Base-by-base conservation (phyloP, 2,113 vertebrate species). In the Jaculus jaculus region DNA sequence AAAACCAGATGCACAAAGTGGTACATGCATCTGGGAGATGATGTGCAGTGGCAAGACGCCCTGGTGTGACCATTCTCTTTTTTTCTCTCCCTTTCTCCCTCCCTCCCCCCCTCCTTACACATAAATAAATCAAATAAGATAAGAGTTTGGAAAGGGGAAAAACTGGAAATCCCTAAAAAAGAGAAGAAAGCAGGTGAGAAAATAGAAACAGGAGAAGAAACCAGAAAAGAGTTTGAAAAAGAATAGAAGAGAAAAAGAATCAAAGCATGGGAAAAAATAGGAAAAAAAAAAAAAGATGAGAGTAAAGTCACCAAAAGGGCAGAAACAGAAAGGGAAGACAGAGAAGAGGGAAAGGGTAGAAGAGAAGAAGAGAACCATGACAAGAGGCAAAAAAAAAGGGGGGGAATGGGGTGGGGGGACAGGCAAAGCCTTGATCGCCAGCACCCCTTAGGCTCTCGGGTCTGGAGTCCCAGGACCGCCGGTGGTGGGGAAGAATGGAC, bases 401-500 rank as follows among this genome's bases (percentile, higher is more conserved):
- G 37, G 12, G 16, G 24, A 7, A 42, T 28, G 79, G 16, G 3
- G n/a, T n/a, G 34, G 60, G 30, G 32, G 83, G 26, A 51, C n/a
- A 85, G 18, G 23, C 47, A 54, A 16, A 54, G 54, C 54, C 54
- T 16, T 12, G 54, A 54, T 8, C 11, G 54, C 54, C 6, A 12
- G 54, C 15, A 3, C 2, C 23, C 72, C n/a, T 78, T 60, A 83
- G 65, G 71, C 30, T 84, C 12, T 8, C 1, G 4, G 37, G 84
- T 91, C 74, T 86, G 30, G 74, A 87, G 84, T 73, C 83, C 66
- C 72, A 16, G 39, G 63, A 94, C 84, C 87, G 26, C 28, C 92
- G 96, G 96, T 97, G 93, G 97, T 96, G 96, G 96, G 88, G 96
- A 94, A 96, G 82, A 95, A 92, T 91, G 74, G 93, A 95, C 95